Evolutionary conservation across 2,888 invertebrate species (phyloP).

Genomic region (Cylindroiulus punctatus): DNA sequence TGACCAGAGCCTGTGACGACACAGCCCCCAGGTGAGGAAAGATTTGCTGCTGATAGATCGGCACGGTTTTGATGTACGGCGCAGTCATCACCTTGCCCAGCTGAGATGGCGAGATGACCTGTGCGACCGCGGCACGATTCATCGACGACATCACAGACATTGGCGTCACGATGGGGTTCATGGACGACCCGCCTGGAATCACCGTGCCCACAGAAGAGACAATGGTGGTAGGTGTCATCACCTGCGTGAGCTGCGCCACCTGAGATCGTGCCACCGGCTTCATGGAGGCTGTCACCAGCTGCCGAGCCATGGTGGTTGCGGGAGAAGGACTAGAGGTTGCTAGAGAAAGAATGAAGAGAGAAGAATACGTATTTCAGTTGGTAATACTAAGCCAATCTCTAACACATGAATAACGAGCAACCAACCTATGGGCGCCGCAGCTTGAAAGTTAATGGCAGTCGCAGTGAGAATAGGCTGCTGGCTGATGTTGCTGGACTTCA

Average conservation of each 20-base stretch:
- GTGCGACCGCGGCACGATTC: slow-evolving; percentile 54
- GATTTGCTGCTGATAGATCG: slow-evolving; percentile 53
- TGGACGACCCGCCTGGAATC: slow-evolving; percentile 21
- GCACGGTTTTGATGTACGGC: slow-evolving; percentile 54
- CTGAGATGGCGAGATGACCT: slow-evolving; percentile 51
- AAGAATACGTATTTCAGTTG: not conserved
- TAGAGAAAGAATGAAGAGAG: not conserved
- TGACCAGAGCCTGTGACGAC: slow-evolving; percentile 55
- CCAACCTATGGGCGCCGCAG: slow-evolving; percentile 23
- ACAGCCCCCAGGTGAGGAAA: slow-evolving; percentile 51
- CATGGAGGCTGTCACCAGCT: slow-evolving; percentile 56
- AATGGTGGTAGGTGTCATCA: slow-evolving; percentile 56
- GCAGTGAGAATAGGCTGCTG: slow-evolving; percentile 51
- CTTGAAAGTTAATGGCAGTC: slow-evolving; percentile 52
- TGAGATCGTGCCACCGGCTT: slow-evolving; percentile 56
- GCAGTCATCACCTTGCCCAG: slow-evolving; percentile 54
- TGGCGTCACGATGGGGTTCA: slow-evolving; percentile 26
- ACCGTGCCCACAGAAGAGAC: slow-evolving; percentile 55
- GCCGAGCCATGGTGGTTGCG: slow-evolving; percentile 54
- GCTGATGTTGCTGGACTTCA: slow-evolving; percentile 31
- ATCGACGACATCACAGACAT: slow-evolving; percentile 53
- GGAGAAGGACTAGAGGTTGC: slow-evolving; percentile 46
- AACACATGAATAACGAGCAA: not conserved
- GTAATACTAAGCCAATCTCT: not conserved
- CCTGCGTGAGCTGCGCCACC: slow-evolving; percentile 57